Conservation (phyloP, 1,140 invertebrate genomes). For the Drosophila sucinea region DNA sequence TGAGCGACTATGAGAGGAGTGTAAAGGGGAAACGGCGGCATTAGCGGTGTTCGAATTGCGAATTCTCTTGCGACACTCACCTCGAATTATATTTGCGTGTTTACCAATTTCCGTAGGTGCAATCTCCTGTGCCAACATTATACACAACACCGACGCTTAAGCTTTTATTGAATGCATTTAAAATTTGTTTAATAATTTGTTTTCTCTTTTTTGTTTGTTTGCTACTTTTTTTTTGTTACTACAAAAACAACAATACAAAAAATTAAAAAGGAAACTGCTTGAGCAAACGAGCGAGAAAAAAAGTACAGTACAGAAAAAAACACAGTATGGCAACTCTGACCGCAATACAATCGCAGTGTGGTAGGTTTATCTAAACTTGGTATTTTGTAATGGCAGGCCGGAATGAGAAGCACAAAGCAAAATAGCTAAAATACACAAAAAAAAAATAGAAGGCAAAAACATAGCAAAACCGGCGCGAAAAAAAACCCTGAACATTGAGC, state of each 20-base stretch:
- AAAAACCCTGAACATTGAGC: not conserved
- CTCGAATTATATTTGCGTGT: conserved; percentile 87
- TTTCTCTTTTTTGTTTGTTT: conserved; percentile 33
- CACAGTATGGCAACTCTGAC: conserved; percentile 51
- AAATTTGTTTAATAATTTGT: conserved; percentile 25
- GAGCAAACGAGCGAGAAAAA: conserved; percentile 56
- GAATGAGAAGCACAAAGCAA: conserved; percentile 37
- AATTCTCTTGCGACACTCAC: conserved; percentile 80
- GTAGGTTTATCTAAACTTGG: conserved; percentile 44
- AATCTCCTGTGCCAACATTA: conserved; percentile 82
- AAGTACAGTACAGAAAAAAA: conserved; percentile 69
- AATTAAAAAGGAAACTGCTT: conserved; percentile 44
- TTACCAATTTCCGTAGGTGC: conserved; percentile 88
- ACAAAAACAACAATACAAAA: conserved; percentile 19
- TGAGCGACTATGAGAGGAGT: conserved; percentile 85
- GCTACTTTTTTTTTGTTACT: not conserved
- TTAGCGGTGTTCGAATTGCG: conserved; percentile 2
- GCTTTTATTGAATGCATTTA: conserved; percentile 36
- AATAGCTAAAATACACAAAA: conserved; percentile 30
- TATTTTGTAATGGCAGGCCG: conserved; percentile 45
- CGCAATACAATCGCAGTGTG: conserved; percentile 42
- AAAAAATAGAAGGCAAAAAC: conserved; percentile 37
- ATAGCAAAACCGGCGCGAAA: conserved; percentile 6
- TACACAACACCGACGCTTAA: conserved; percentile 51
- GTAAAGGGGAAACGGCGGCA: not conserved